A percentile compares a stretch with the other conserved stretches of the same genome.
Conservation (phyloP, 2,113 vertebrate species). For the Saimiri boliviensis region DNA sequence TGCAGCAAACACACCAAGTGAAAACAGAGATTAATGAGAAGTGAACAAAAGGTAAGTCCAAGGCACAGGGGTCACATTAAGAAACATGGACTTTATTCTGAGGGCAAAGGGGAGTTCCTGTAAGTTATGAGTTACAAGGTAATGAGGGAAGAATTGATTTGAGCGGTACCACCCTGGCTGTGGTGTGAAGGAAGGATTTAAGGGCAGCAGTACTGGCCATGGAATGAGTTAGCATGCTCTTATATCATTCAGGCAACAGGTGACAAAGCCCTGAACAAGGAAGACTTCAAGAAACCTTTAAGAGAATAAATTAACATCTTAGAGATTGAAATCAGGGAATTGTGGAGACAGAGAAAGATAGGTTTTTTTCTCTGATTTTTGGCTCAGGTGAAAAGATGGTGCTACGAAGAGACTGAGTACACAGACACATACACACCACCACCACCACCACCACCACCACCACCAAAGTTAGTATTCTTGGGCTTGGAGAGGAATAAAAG, state of each 20-base stretch:
- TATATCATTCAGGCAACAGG: neutral
- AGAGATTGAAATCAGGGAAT: neutral
- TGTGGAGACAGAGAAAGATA: neutral
- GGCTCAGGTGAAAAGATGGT: neutral
- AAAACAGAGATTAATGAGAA: neutral
- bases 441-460: too few relatives aligned
- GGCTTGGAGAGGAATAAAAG: neutral
- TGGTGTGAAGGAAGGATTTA: neutral
- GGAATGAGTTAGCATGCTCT: neutral
- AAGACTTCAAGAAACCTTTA: neutral
- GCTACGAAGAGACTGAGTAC: neutral
- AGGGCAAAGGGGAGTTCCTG: neutral
- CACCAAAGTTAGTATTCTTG: neutral
- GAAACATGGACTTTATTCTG: neutral
- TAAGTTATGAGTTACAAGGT: neutral
- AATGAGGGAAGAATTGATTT: neutral
- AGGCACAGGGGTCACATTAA: neutral
- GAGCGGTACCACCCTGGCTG: neutral
- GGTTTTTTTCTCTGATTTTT: neutral
- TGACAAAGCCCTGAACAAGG: neutral
- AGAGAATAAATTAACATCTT: neutral
- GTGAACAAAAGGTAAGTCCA: neutral
- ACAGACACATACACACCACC: neutral
- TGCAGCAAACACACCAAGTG: neutral
- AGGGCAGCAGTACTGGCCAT: fast-evolving